These are phyloP conservation scores for Stichodactyla mertensii DNA, from an alignment of 64 coral and sea anemone genomes.

Conservation along the genomic window DNA sequence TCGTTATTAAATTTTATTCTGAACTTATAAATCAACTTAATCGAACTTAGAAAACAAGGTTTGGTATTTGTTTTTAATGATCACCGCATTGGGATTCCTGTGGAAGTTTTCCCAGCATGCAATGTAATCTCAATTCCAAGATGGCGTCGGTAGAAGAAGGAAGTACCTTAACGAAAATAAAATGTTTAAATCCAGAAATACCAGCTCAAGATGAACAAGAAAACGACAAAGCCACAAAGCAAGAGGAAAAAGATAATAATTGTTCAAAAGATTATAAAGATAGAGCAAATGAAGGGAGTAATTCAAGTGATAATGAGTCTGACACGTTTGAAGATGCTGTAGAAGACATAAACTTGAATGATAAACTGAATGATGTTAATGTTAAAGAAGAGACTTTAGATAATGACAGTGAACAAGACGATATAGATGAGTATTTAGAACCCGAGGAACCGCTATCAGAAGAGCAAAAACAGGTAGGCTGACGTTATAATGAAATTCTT, in stretches of 20 bases:
- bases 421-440: constrained; percentile 40
- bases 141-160: constrained; percentile 66
- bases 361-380: constrained; percentile 26
- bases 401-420: constrained; percentile 18
- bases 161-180: constrained; percentile 1
- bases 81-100: neutral
- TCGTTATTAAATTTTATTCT: neutral
- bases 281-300: constrained; percentile 27
- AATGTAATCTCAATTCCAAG: constrained; percentile 23
- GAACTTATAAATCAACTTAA: neutral
- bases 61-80: neutral
- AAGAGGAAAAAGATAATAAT: neutral
- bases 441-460: constrained; percentile 43
- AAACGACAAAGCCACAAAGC: neutral
- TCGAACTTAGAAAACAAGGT: no score
- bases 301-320: constrained; percentile 36
- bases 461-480: constrained; percentile 69
- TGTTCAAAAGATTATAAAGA: constrained; percentile 1
- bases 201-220: neutral
- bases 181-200: constrained; percentile 12
- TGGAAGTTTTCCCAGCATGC: neutral
- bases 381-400: constrained; percentile 1
- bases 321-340: constrained; percentile 67
- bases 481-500: no score
- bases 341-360: constrained; percentile 24